Conservation (phyloP, 2,113 vertebrate species). For the Onychostoma macrolepis region DNA sequence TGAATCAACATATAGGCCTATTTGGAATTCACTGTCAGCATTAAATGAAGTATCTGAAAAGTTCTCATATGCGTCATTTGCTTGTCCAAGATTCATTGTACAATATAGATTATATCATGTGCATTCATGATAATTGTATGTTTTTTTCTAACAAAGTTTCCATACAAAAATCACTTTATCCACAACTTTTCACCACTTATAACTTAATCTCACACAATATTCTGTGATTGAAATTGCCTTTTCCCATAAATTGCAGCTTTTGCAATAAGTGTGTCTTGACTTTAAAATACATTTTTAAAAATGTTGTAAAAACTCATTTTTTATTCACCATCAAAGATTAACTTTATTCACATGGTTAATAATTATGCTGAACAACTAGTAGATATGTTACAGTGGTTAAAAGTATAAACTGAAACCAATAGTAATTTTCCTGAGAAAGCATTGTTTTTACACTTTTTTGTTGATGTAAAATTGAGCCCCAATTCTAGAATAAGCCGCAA, state of each 20-base stretch:
- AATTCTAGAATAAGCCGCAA: background rate
- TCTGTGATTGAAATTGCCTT: background rate
- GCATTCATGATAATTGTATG: background rate
- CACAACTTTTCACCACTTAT: no score
- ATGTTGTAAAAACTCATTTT: background rate
- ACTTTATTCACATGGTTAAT: background rate
- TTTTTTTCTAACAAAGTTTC: background rate
- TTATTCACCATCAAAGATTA: background rate
- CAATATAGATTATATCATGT: background rate
- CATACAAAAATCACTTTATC: background rate
- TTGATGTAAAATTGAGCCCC: background rate
- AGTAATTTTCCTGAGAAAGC: background rate
- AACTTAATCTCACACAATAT: background rate
- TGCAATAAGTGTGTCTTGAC: background rate
- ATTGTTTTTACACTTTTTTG: background rate
- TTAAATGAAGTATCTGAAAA: background rate
- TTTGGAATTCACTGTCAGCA: background rate
- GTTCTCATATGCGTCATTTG: background rate
- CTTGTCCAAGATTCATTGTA: background rate
- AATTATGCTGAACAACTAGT: background rate
- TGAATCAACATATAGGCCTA: conserved; percentile 15
- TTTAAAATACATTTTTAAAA: background rate
- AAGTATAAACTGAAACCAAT: background rate
- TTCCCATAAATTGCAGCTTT: background rate
- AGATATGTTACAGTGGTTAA: background rate